phyloP scores from a whole-genome alignment of 2,113 vertebrate genomes.

The Leiothrix lutea region DNA sequence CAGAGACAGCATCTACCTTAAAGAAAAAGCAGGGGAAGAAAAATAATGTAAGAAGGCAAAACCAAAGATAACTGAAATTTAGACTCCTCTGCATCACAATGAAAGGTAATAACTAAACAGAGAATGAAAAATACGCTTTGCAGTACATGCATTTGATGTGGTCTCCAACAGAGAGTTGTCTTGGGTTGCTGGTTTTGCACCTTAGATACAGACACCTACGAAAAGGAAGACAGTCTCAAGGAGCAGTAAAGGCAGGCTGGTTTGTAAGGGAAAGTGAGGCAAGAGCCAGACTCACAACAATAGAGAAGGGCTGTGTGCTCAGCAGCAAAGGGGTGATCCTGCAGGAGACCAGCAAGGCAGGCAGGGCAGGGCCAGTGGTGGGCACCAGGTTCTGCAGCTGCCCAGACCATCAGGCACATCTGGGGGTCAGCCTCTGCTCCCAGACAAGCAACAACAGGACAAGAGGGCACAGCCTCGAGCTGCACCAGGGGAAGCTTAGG shows the following conservation, averaged over 20 bases:
- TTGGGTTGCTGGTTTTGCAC: background rate
- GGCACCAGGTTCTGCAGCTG: background rate
- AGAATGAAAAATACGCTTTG: background rate
- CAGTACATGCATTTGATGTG: background rate
- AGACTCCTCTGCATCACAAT: background rate
- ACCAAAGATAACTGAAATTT: background rate
- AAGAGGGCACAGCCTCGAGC: background rate
- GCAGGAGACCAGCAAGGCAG: background rate
- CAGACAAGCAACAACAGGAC: background rate
- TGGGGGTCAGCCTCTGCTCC: rapidly evolving
- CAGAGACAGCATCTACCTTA: background rate
- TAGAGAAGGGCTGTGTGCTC: background rate
- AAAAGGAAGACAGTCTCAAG: background rate
- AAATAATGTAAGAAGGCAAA: background rate
- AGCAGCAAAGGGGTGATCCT: rapidly evolving
- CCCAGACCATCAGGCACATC: rapidly evolving
- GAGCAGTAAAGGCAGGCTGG: background rate
- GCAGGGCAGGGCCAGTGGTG: background rate
- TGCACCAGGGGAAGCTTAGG: background rate
- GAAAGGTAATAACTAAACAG: background rate
- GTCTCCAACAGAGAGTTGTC: background rate
- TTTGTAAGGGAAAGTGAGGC: background rate
- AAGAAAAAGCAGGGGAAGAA: background rate
- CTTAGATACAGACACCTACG: background rate
- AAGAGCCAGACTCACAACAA: background rate